phyloP scores from a whole-genome alignment of 37 sponge, comb jelly and placozoan genomes.

The Bolinopsis microptera region DNA sequence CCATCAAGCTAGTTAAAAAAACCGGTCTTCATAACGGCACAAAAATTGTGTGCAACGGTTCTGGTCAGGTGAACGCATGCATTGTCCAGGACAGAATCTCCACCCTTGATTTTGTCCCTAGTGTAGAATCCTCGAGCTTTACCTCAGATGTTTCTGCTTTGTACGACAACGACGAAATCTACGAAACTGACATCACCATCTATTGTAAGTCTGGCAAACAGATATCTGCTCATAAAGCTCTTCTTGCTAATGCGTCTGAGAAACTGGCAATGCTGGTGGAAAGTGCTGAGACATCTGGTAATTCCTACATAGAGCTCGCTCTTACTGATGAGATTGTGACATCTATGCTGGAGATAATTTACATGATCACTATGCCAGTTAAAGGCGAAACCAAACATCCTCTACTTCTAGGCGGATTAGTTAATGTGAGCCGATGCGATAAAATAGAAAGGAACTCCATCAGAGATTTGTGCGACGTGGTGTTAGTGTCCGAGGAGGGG shows the following conservation, averaged over 20 bases:
- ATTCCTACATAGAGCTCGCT: background rate
- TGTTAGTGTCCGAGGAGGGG: constrained; percentile 8
- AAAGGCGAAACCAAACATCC: background rate
- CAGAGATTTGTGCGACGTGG: background rate
- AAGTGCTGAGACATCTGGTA: background rate
- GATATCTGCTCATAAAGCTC: background rate
- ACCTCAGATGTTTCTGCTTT: background rate
- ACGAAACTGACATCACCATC: background rate
- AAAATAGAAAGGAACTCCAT: background rate
- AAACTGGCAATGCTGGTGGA: background rate
- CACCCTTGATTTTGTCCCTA: background rate
- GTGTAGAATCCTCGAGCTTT: background rate
- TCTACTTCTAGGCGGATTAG: background rate
- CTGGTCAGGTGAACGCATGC: constrained; percentile 1
- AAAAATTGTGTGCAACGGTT: constrained; percentile 19
- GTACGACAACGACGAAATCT: constrained; percentile 2
- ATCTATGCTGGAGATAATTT: constrained; percentile 8
- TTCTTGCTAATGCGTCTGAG: background rate
- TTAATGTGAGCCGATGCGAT: background rate
- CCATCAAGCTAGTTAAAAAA: background rate
- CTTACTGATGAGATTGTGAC: background rate
- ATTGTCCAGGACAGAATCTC: constrained; percentile 27
- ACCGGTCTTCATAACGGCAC: constrained; percentile 27
- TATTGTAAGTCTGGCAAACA: background rate
- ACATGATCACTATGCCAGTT: background rate